phyloP scores from a whole-genome alignment of 2,113 vertebrate genomes.

The Oryzias celebensis region DNA sequence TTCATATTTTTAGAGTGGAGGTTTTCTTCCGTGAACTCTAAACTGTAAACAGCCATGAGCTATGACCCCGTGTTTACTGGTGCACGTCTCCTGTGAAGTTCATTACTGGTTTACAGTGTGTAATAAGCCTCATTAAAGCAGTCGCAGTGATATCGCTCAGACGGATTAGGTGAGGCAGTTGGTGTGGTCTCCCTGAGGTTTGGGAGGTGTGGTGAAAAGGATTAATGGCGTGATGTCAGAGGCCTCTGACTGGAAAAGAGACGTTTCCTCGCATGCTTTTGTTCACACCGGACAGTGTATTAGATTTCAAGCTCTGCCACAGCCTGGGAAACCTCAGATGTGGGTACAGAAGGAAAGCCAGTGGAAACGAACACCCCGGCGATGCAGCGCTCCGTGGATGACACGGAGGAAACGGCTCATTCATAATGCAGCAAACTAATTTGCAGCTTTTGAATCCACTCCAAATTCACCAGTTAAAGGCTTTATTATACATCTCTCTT shows the following conservation, averaged over 20 bases:
- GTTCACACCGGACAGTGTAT: slow-evolving; percentile 46
- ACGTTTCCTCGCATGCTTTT: slow-evolving; percentile 35
- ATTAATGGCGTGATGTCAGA: slow-evolving; percentile 65
- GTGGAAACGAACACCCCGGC: slow-evolving; percentile 63
- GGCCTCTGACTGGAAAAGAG: slow-evolving; percentile 62
- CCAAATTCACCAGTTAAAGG: slow-evolving; percentile 40
- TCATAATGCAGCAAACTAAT: slow-evolving; percentile 49
- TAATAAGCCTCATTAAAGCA: slow-evolving; percentile 63
- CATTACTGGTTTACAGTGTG: slow-evolving; percentile 41
- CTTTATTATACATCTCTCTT: slow-evolving; percentile 47
- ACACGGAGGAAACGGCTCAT: slow-evolving; percentile 62
- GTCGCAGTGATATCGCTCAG: slow-evolving; percentile 28
- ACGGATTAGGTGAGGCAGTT: slow-evolving; percentile 41
- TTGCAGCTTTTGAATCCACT: slow-evolving; percentile 44
- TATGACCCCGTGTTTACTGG: slow-evolving; percentile 8
- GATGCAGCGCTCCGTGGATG: slow-evolving; percentile 51
- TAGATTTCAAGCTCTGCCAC: slow-evolving; percentile 58
- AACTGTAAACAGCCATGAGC: slow-evolving; percentile 25
- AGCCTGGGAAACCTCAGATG: slow-evolving; percentile 60
- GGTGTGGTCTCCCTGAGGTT: slow-evolving; percentile 58
- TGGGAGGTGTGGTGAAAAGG: slow-evolving; percentile 60
- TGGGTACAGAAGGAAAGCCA: slow-evolving; percentile 56
- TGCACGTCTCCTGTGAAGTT: slow-evolving; percentile 35
- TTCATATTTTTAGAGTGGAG: not conserved
- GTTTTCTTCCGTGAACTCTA: slow-evolving; percentile 23